These are phyloP conservation scores for Sarcophaga caerulescens DNA, from an alignment of 2,888 invertebrate genomes.

Conservation along the genomic window DNA sequence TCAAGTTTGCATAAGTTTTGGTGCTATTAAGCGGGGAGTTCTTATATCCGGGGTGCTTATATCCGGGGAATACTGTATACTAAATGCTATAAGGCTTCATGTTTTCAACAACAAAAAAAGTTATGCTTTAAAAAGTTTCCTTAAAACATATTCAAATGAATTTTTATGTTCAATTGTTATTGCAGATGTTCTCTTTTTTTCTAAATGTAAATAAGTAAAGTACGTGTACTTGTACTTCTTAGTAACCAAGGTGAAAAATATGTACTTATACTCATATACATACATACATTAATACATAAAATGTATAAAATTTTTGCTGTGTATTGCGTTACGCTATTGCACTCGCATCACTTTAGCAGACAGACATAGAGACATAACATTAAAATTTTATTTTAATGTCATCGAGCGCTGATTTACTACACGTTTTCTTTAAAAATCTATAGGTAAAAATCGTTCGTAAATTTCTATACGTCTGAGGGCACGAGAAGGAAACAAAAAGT, in stretches of 20 bases:
- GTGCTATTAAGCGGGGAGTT: too few species aligned
- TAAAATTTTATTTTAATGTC: slow-evolving; percentile 80
- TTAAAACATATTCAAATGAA: slow-evolving; percentile 76
- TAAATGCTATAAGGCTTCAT: not conserved
- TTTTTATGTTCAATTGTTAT: slow-evolving; percentile 70
- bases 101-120: not conserved
- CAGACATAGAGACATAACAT: slow-evolving; percentile 68
- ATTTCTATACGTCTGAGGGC: not conserved
- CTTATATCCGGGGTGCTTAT: too few species aligned
- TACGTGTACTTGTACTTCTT: slow-evolving; percentile 39
- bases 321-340: not conserved
- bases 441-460: slow-evolving; percentile 32
- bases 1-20: too few species aligned
- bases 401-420: slow-evolving; percentile 80
- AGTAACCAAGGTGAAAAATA: slow-evolving; percentile 79
- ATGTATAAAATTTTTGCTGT: slow-evolving; percentile 59
- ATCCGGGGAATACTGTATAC: too few species aligned
- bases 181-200: slow-evolving; percentile 13
- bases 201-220: not conserved
- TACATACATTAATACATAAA: slow-evolving; percentile 56
- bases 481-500: not conserved
- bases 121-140: slow-evolving; percentile 28
- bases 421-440: slow-evolving; percentile 57
- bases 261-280: slow-evolving; percentile 48
- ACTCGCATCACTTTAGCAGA: slow-evolving; percentile 40